Evolutionary conservation across 1,140 invertebrate species (phyloP), one percentile per base, ranked within the genome.

Genomic region (Pseudobourletiella spinata): DNA sequence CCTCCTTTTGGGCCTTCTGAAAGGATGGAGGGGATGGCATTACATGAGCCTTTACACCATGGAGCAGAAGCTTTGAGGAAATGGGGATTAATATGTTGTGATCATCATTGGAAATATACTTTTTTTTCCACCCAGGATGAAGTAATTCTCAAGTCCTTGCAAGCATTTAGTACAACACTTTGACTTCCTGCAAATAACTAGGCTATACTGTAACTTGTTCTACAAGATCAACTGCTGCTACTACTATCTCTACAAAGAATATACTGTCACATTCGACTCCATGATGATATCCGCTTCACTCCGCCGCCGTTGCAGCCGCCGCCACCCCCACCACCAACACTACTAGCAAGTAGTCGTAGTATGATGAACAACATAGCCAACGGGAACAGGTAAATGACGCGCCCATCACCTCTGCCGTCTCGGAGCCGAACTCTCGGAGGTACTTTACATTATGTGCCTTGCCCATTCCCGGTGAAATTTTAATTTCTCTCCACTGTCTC

Each of bases 141-240:
- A 73, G 82, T 88, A 63, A 88, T 89, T 73, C 88, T 86, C 51
- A 82, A 83, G 44, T 88, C 86, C 24, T 74, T 89, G 74, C 85
- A 87, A 74, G 87, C 88, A 82, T 89, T 89, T 73, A 70, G 59
- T 54, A 63, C 65, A 52, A 63, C 65, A 24, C 54, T 70, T 39
- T 70, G 57, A 68, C 46, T 51, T 20, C 18, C 26, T 30, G n/a
- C 46, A 28, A 11, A 16, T 35, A 50, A 14, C 14, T 52, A 8
- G 22, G 18, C 44, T 22, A 48, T 18, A 8, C 15, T n/a, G 8
- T 54, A 29, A 48, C 44, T 48, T n/a, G n/a, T n/a, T n/a, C n/a
- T n/a, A n/a, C n/a, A n/a, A n/a, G n/a, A n/a, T n/a, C n/a, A n/a
- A n/a, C n/a, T n/a, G n/a, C n/a, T n/a, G n/a, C n/a, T n/a, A n/a